Base-by-base conservation (phyloP, 2,797 vertebrate genomes). In the Anas acuta region DNA sequence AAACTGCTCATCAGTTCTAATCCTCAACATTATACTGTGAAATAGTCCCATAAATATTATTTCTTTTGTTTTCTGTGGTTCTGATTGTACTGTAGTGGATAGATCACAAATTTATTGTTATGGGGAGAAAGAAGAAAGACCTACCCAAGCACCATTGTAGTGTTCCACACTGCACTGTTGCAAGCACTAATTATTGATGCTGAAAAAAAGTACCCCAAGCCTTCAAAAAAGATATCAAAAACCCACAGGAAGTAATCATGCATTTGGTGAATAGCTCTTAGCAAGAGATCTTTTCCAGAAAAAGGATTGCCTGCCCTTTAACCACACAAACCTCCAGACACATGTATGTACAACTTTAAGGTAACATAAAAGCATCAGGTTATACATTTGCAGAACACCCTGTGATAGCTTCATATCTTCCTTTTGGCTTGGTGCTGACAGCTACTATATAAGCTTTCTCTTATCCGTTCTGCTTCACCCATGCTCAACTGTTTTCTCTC, bases 371-470 rank as follows among this genome's bases (percentile, higher is more conserved):
- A 66, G 5, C 39, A 77, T 7, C n/a, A n/a, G 33, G 11, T 43
- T 64, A 30, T 22, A 66, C 45, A 49, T 56, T 26, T 2, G 0
- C 16, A 3, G 37, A 57, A 51, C 3, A 33, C 7, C 15, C 20
- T 39, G 1, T 16, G 23, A 33, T 21, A 70, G 20, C 15, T 13
- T 19, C 43, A 9, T 45, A 47, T n/a, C 26, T 9, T 54, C 15
- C 79, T 18, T 76, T 85, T n/a, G 16, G 1, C 7, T 69, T 84
- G 57, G 25, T 92, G 23, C 35, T 58, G 41, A 30, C 19, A 93
- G 58, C 66, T 90, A n/a, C 45, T 7, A 1, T 26, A 8, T 51
- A 65, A 80, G 15, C 18, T 39, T 84, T 61, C 58, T 84, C 84
- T 76, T 53, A 81, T 8, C 13, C 57, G 61, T 90, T 78, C n/a